Base-by-base conservation (phyloP, 2,797 vertebrate genomes). In the Enteromius anoplus region DNA sequence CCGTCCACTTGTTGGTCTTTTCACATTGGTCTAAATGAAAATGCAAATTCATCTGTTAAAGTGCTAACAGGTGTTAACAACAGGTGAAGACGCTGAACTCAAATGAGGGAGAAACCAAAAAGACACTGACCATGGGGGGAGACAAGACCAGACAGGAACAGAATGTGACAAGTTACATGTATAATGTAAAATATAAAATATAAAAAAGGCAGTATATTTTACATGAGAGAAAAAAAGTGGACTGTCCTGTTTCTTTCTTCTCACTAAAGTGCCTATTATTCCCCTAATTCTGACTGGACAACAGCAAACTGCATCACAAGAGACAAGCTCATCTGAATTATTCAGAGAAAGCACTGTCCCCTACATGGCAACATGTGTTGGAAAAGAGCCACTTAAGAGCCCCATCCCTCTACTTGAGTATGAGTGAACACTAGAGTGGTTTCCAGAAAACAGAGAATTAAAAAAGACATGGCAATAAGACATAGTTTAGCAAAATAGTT, bases 311-410 rank as follows among this genome's bases (percentile, higher is more conserved):
- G 2, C 10, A 40, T 60, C 14, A 29, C 17, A 55, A 40, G 23
- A 71, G 42, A 65, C 26, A 11, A 51, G 32, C 26, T 15, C 11
- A 29, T 23, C 47, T 82, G 81, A 83, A 83, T 76, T 73, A 79
- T 32, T 73, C 17, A 55, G 23, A 53, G 32, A 40, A 19, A 49
- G 53, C 49, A 65, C 34, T 26, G 32, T 40, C 32, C 55, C 10
- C 49, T 45, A 70, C n/a, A 70, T 58, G 26, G 42, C 37, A 77
- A 34, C 42, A 32, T 78, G 14, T 9, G 32, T 37, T 79, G 9
- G 14, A 68, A n/a, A 40, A 78, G 32, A 68, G 47, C 29, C 62
- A 68, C 19, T 68, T 66, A 68, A 29, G 65, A 32, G 40, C 32
- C 32, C 37, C 34, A 17, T n/a, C 29, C 26, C 71, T 76, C n/a